phyloP scores from a whole-genome alignment of 2,113 vertebrate genomes.

The Reinhardtius hippoglossoides region DNA sequence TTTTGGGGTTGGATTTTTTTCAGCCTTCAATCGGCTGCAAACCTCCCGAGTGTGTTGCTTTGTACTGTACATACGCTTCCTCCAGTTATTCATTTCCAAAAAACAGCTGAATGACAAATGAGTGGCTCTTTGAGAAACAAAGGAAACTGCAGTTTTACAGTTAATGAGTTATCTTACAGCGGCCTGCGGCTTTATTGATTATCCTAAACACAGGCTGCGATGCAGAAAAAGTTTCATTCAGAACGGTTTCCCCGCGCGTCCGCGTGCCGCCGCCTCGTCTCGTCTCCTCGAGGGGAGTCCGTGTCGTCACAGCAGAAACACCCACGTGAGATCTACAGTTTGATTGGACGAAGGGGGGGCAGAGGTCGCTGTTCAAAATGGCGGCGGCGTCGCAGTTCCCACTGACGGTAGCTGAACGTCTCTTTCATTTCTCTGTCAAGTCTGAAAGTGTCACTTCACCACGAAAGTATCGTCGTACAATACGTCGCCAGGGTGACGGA shows the following conservation, averaged over 20 bases:
- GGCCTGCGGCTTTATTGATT: constrained; percentile 28
- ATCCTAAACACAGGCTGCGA: constrained; percentile 26
- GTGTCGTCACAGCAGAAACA: constrained; percentile 33
- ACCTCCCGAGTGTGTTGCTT: constrained; percentile 18
- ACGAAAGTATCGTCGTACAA: constrained; percentile 59
- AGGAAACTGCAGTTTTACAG: constrained; percentile 38
- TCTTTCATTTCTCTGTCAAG: constrained; percentile 62
- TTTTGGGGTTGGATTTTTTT: not conserved
- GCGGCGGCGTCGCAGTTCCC: too few relatives aligned
- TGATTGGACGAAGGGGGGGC: constrained; percentile 39
- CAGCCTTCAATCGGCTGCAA: constrained; percentile 13
- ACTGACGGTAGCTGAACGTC: constrained; percentile 31
- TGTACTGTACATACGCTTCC: constrained; percentile 51
- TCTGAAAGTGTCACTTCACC: constrained; percentile 70
- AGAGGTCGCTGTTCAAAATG: constrained; percentile 1
- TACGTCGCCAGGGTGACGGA: too few relatives aligned
- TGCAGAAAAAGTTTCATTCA: constrained; percentile 16
- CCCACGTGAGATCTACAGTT: constrained; percentile 47
- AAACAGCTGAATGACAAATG: constrained; percentile 41
- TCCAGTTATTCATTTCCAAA: constrained; percentile 28
- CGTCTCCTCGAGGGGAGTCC: constrained; percentile 20
- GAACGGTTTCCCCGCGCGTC: constrained; percentile 10
- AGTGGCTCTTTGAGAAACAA: constrained; percentile 34
- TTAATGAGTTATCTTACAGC: constrained; percentile 55
- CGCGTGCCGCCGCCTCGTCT: not conserved